Percentiles rank a stretch among this genome's conserved stretches.
Evolutionary conservation across 2,797 vertebrate genomes (phyloP).

Genomic region (Helostoma temminkii): DNA sequence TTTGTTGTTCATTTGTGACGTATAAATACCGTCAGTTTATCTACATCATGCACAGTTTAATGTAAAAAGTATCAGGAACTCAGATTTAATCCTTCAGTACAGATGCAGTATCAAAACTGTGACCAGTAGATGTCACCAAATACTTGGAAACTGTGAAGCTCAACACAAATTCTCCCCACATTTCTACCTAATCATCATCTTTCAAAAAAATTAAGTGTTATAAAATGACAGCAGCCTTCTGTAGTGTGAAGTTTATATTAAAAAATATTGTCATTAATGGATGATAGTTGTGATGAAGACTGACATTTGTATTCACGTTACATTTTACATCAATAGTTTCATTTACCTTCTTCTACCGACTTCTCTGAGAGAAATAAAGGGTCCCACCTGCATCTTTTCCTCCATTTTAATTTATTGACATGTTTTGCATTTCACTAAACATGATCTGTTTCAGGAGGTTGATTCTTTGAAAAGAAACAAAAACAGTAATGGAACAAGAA

Average conservation of each 20-base stretch:
- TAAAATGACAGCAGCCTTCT: too few relatives aligned
- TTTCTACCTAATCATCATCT: too few relatives aligned
- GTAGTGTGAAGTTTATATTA: too few relatives aligned
- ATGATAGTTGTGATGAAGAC: too few relatives aligned
- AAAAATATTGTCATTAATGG: too few relatives aligned
- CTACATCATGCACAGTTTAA: background rate
- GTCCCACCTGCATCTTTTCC: background rate
- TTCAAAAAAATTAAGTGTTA: too few relatives aligned
- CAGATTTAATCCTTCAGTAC: background rate
- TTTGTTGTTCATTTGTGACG: too few relatives aligned
- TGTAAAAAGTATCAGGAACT: background rate
- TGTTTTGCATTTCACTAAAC: conserved; percentile 19
- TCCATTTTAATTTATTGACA: conserved; percentile 58
- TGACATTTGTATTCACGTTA: background rate
- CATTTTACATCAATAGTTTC: background rate
- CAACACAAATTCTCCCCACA: too few relatives aligned
- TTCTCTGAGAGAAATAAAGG: conserved; percentile 1
- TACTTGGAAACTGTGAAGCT: too few relatives aligned
- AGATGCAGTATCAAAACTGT: background rate
- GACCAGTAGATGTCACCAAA: conserved; percentile 11
- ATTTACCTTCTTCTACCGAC: too few relatives aligned
- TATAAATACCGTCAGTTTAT: too few relatives aligned
- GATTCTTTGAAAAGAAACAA: conserved; percentile 12
- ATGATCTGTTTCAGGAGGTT: background rate
- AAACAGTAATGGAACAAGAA: background rate